Conservation (phyloP, 1,140 invertebrate genomes). For the Dermatophagoides farinae region DNA sequence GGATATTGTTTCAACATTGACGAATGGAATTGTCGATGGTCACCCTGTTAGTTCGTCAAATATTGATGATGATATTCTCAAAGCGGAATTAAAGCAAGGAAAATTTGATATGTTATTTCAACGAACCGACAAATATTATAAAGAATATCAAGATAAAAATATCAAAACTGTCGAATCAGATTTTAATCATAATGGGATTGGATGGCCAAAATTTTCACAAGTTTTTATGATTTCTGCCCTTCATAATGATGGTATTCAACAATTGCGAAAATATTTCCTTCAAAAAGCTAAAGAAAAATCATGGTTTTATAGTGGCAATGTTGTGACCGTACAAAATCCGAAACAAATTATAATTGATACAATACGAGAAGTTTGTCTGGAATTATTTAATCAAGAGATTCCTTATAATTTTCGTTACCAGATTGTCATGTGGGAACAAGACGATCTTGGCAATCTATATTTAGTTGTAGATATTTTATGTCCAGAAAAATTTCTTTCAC, state of each 20-base stretch:
- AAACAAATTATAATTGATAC: conserved; percentile 43
- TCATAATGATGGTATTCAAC: conserved; percentile 47
- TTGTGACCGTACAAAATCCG: conserved; percentile 46
- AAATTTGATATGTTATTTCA: neutral
- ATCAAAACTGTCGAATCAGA: neutral
- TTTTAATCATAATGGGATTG: conserved; percentile 2
- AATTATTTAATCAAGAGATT: conserved; percentile 54
- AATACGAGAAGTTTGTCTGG: conserved; percentile 53
- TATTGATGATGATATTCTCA: neutral
- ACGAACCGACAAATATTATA: neutral
- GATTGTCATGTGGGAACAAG: conserved; percentile 8
- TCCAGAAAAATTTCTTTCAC: conserved; percentile 27
- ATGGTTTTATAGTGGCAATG: conserved; percentile 21
- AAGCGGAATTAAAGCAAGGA: conserved; percentile 1
- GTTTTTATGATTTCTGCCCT: conserved; percentile 75
- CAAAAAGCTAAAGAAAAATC: neutral
- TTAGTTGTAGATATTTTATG: neutral
- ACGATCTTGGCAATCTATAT: conserved; percentile 7
- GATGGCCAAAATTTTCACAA: conserved; percentile 51
- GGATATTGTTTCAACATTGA: conserved; percentile 42
- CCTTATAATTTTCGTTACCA: conserved; percentile 29
- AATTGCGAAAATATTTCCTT: conserved; percentile 31
- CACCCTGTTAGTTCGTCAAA: conserved; percentile 10
- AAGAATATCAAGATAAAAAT: neutral
- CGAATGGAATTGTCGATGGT: conserved; percentile 33